Percentiles rank a stretch among this genome's conserved stretches.
Conservation (phyloP, 2,797 vertebrate genomes). For the Eospalax fontanierii region DNA sequence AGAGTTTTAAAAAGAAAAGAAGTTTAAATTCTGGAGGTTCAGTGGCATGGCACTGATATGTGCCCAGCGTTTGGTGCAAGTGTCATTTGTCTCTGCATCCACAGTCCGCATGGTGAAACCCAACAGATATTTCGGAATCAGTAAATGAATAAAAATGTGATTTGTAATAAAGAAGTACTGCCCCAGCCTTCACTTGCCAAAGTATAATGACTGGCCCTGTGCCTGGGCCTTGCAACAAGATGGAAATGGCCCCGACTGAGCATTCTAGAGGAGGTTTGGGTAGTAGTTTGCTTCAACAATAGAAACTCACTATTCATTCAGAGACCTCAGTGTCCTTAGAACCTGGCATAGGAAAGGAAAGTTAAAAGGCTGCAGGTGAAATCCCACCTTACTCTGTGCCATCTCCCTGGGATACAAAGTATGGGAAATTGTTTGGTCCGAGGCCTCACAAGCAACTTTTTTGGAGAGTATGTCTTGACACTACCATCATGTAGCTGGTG, state of each 20-base stretch:
- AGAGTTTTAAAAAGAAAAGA: not conserved
- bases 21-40: not conserved
- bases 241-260: not conserved
- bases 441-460: not conserved
- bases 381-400: not conserved
- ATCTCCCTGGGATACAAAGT: conserved; percentile 23
- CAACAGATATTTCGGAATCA: not conserved
- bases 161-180: not conserved
- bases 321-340: conserved; percentile 37
- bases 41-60: not conserved
- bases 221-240: not conserved
- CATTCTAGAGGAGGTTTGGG: not conserved
- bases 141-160: conserved; percentile 28
- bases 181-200: not conserved
- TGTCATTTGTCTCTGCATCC: not conserved
- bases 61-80: not conserved
- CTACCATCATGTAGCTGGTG: not conserved
- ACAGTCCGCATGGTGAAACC: not conserved
- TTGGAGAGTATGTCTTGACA: conserved; percentile 1
- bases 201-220: not conserved
- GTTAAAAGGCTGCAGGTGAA: conserved; percentile 56
- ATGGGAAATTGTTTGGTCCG: not conserved
- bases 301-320: conserved; percentile 54
- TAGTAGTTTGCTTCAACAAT: conserved; percentile 29
- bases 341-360: not conserved